A percentile compares a stretch with the other conserved stretches of the same genome.
Evolutionary conservation across 2,113 vertebrate genomes (phyloP).

Genomic region (Myrmecophaga tridactyla): DNA sequence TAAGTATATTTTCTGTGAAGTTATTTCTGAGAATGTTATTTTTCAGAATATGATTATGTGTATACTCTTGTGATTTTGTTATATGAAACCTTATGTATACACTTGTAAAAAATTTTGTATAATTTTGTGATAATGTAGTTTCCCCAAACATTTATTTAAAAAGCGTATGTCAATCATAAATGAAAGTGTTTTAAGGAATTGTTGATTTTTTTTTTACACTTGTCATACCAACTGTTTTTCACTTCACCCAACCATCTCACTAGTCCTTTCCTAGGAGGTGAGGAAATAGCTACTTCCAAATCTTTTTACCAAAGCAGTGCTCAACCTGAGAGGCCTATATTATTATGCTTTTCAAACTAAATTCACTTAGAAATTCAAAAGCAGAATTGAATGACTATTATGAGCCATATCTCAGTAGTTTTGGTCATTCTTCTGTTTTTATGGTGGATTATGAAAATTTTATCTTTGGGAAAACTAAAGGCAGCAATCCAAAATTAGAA

Average conservation of each 20-base stretch:
- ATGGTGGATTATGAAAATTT: not conserved
- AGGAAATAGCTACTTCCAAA: too few relatives aligned
- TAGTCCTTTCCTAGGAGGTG: not conserved
- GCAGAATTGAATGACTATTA: not conserved
- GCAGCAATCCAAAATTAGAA: not conserved
- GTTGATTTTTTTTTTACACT: not conserved
- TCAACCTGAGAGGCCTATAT: not conserved
- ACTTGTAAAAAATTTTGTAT: constrained; percentile 91
- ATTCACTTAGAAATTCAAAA: constrained; percentile 7
- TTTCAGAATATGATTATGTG: constrained; percentile 75
- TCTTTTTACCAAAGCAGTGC: not conserved
- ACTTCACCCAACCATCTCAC: not conserved
- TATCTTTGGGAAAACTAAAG: not conserved
- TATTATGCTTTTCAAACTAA: constrained; percentile 37
- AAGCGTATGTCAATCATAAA: constrained; percentile 78
- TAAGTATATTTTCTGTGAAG: constrained; percentile 78
- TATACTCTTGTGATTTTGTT: constrained; percentile 83
- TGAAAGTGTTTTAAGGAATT: constrained; percentile 58
- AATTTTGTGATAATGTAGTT: constrained; percentile 93
- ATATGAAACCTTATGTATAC: constrained; percentile 93
- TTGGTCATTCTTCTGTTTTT: not conserved
- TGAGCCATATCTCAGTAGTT: constrained; percentile 1
- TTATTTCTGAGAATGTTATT: constrained; percentile 76
- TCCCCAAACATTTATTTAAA: constrained; percentile 91
- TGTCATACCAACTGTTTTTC: not conserved